These are phyloP conservation scores for Orestias chungarensis DNA, from an alignment of 2,797 vertebrate species.

Conservation along the genomic window DNA sequence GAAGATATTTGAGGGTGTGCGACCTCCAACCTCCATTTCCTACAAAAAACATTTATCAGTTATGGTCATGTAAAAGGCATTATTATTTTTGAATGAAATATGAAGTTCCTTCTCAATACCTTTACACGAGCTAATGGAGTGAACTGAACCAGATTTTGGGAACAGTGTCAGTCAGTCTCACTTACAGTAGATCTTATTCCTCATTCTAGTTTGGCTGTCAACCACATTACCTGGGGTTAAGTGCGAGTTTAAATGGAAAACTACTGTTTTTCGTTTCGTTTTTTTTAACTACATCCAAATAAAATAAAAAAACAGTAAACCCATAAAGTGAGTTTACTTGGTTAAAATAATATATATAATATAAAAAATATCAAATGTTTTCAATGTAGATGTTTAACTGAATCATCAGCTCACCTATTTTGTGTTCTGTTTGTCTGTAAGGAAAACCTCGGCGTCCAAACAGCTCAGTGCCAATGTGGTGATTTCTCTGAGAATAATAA, in stretches of 20 bases:
- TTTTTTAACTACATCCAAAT: neutral
- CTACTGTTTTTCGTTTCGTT: too few species aligned
- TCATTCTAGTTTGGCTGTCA: neutral
- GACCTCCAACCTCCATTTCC: neutral
- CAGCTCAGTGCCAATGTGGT: neutral
- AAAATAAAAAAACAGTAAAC: neutral
- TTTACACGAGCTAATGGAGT: too few species aligned
- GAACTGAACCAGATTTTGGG: too few species aligned
- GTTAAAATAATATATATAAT: too few species aligned
- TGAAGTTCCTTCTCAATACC: too few species aligned
- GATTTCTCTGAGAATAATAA: neutral
- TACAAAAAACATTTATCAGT: too few species aligned
- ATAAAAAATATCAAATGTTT: neutral
- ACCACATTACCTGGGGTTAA: neutral
- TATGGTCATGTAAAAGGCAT: too few species aligned
- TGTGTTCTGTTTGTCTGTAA: neutral
- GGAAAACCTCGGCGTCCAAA: neutral
- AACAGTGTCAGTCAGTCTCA: too few species aligned
- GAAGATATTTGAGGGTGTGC: neutral
- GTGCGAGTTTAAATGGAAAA: neutral
- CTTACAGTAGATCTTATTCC: too few species aligned
- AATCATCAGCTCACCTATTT: constrained; percentile 51
- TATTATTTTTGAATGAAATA: too few species aligned
- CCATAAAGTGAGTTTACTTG: neutral
- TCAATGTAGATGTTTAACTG: neutral